phyloP scores from a whole-genome alignment of 2,888 invertebrate genomes.

The Brachyptera risi region DNA sequence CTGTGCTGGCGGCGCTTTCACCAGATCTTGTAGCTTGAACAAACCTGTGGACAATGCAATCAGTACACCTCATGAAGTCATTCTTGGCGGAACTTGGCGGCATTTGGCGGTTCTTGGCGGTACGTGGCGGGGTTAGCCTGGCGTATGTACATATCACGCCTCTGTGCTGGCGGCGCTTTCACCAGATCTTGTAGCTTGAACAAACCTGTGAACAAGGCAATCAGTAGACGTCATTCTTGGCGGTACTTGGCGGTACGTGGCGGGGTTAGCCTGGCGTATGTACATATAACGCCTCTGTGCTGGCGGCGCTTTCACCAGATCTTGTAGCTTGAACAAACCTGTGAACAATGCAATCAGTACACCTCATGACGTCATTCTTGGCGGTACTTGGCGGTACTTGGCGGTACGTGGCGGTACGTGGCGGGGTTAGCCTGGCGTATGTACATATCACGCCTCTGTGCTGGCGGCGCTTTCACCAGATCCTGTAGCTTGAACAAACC shows the following conservation, averaged over 20 bases:
- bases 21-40: constrained; percentile 79
- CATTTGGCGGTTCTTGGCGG: no score
- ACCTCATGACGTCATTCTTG: no score
- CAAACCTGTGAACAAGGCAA: constrained; percentile 51
- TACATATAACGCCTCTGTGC: constrained; percentile 66
- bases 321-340: constrained; percentile 80
- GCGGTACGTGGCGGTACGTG: no score
- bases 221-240: no score
- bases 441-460: constrained; percentile 66
- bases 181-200: constrained; percentile 82
- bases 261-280: constrained; percentile 61
- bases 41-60: constrained; percentile 54
- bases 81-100: no score
- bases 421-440: constrained; percentile 63
- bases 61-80: no score
- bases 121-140: constrained; percentile 66
- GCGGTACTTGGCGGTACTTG: no score
- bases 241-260: constrained; percentile 67
- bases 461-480: constrained; percentile 66
- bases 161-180: constrained; percentile 60
- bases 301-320: constrained; percentile 69
- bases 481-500: constrained; percentile 82
- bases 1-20: constrained; percentile 62
- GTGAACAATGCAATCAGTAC: constrained; percentile 24
- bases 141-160: constrained; percentile 69